Base-by-base conservation (phyloP, 2,113 vertebrate species). In the Platichthys stellatus region DNA sequence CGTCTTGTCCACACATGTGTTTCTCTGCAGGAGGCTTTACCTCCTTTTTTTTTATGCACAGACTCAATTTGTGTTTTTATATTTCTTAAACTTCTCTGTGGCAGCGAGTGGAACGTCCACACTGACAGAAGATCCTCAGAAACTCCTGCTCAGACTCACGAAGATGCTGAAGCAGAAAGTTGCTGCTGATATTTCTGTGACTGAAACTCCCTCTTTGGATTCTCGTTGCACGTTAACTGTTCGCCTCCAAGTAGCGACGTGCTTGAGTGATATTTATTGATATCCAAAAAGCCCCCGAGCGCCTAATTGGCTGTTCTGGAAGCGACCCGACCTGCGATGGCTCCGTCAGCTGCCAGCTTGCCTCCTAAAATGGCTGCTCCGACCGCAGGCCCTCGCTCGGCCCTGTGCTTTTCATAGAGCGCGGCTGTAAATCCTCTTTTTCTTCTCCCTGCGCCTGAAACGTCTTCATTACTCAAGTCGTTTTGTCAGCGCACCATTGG, bases 401-500 rank as follows among this genome's bases (percentile, higher is more conserved):
- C 76, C 71, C 78, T 65, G 90, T 82, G 74, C 78, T 91, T 91
- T 90, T 89, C 83, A 80, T 66, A 71, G 72, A 79, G 68, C 74
- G 64, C 12, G 15, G 79, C 83, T 76, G 72, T 93, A 94, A 92
- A 93, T 92, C 86, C 81, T 71, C 49, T 68, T 79, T 69, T 74
- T 69, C 64, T 62, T 73, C 51, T 76, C 66, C 81, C 60, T 79
- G 70, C 80, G 49, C 72, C 74, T 81, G 74, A 62, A 87, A 92
- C 62, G 73, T 92, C 86, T 89, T 90, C 88, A 90, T 94, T 88
- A 90, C 86, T 79, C 70, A 71, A 89, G 89, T 81, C 84, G 77
- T 93, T 92, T 91, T 92, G 90, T 93, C 92, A 92, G 91, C 90
- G 84, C 91, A 92, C 87, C 78, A 86, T 92, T 83, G 91, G 94